A percentile compares a stretch with the other conserved stretches of the same genome.
Evolutionary conservation across 2,888 invertebrate genomes (phyloP).

Genomic region (Enchytraeus crypticus): DNA sequence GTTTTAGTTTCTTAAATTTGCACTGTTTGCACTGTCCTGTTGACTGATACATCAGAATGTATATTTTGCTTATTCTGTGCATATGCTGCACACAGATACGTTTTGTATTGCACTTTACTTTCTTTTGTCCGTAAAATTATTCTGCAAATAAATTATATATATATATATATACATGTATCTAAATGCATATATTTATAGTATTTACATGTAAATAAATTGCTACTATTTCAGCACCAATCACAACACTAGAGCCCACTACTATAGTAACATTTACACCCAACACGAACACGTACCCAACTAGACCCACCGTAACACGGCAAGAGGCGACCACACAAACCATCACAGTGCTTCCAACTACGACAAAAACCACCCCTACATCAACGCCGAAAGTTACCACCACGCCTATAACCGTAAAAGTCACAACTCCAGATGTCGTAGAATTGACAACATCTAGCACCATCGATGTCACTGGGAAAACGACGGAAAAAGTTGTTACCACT

Average conservation of each 20-base stretch:
- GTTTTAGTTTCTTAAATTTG: no score
- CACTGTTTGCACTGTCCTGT: no score
- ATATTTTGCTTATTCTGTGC: no score
- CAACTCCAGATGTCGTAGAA: neutral
- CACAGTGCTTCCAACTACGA: neutral
- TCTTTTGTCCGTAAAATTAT: no score
- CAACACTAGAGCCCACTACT: neutral
- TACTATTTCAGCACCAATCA: neutral
- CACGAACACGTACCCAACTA: neutral
- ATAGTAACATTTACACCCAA: neutral
- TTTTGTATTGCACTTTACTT: no score
- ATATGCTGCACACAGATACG: no score
- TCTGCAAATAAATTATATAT: no score
- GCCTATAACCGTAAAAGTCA: neutral
- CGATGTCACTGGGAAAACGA: neutral
- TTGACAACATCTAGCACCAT: neutral
- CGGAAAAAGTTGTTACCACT: neutral
- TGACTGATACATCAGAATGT: no score
- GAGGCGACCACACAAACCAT: neutral
- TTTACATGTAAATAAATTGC: neutral
- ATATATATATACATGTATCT: no score
- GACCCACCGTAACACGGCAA: neutral
- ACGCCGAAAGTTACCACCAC: neutral
- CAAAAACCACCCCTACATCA: conserved; percentile 1
- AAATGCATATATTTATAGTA: neutral